Evolutionary conservation across 2,797 vertebrate genomes (phyloP).

Genomic region (Pseudocheirus occidentalis): DNA sequence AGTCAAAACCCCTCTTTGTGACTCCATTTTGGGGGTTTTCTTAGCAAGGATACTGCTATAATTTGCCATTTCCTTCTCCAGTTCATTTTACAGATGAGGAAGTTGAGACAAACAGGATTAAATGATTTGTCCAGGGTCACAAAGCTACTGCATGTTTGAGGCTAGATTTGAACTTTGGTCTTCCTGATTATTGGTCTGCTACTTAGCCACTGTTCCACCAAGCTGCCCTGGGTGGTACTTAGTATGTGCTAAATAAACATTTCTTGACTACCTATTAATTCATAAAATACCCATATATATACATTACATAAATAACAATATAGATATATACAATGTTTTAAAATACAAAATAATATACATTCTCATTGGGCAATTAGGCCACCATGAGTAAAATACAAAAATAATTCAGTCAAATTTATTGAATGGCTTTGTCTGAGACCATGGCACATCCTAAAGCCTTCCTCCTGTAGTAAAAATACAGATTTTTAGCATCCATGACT

Average conservation of each 20-base stretch:
- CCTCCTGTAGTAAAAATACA: not conserved
- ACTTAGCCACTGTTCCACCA: too few relatives aligned
- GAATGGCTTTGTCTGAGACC: not conserved
- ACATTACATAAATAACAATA: not conserved
- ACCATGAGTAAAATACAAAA: not conserved
- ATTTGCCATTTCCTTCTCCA: too few relatives aligned
- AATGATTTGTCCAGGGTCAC: too few relatives aligned
- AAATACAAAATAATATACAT: not conserved
- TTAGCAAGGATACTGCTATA: too few relatives aligned
- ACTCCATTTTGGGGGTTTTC: too few relatives aligned
- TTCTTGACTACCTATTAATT: not conserved
- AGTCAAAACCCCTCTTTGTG: too few relatives aligned
- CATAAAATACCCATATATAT: not conserved
- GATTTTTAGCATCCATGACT: not conserved
- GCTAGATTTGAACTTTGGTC: too few relatives aligned
- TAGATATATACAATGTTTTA: not conserved
- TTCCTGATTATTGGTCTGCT: too few relatives aligned
- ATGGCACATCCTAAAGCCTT: not conserved
- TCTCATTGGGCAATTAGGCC: not conserved
- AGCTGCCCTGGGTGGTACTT: too few relatives aligned
- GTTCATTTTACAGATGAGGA: too few relatives aligned
- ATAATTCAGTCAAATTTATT: not conserved
- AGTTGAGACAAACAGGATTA: too few relatives aligned
- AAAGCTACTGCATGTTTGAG: too few relatives aligned
- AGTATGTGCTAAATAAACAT: not conserved